Percentiles rank a stretch among this genome's conserved stretches.
These are phyloP conservation scores for Laterallus jamaicensis DNA, from an alignment of 2,113 vertebrate genomes.

Conservation along the genomic window DNA sequence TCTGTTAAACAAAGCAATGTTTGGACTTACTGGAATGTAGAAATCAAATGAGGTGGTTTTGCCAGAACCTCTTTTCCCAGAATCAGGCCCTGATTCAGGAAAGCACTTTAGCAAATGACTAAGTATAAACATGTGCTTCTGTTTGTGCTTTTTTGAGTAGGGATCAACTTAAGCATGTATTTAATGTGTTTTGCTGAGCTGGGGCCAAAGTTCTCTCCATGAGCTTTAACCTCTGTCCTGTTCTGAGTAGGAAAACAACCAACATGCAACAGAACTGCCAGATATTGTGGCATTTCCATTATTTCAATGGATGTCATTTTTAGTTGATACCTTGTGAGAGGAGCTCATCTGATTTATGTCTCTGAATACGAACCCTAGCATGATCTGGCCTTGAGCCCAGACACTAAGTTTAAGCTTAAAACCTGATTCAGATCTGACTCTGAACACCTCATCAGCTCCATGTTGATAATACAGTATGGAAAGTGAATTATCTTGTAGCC, in stretches of 20 bases:
- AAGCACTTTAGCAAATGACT: neutral
- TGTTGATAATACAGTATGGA: neutral
- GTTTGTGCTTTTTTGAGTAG: neutral
- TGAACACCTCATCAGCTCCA: neutral
- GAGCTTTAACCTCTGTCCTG: neutral
- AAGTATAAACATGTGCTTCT: neutral
- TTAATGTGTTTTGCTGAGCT: neutral
- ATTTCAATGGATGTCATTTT: neutral
- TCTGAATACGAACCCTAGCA: neutral
- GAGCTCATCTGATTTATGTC: neutral
- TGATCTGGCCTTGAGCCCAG: neutral
- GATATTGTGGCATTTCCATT: neutral
- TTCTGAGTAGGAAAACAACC: neutral
- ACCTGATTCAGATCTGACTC: neutral
- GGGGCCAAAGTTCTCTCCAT: neutral
- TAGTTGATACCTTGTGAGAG: neutral
- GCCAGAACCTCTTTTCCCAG: neutral
- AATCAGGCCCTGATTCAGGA: neutral
- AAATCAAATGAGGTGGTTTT: neutral
- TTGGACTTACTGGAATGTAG: neutral
- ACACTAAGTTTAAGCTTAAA: neutral
- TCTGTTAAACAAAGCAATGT: neutral
- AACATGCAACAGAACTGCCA: neutral
- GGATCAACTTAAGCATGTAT: neutral
- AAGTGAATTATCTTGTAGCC: neutral